These are phyloP conservation scores for Allacma fusca DNA, from an alignment of 2,888 invertebrate genomes.

Conservation along the genomic window DNA sequence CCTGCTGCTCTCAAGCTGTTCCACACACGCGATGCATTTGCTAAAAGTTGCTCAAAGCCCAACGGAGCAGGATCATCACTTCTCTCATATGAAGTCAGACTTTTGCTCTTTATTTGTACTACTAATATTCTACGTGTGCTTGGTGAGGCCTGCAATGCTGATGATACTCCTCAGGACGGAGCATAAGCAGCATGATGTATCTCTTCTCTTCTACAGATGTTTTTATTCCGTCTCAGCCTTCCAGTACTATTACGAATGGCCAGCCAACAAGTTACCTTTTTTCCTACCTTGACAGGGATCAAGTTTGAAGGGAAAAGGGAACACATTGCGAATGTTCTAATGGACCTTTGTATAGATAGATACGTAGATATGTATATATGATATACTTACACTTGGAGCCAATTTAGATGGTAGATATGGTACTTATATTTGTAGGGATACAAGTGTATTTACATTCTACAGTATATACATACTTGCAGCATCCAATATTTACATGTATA, in stretches of 20 bases:
- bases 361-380: too few relatives aligned
- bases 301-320: not conserved
- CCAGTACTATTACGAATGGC: not conserved
- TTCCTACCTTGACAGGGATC: not conserved
- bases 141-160: not conserved
- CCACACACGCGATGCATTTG: slow-evolving; percentile 19
- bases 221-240: not conserved
- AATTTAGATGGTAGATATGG: too few relatives aligned
- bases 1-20: slow-evolving; percentile 24
- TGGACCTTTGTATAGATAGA: not conserved
- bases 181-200: not conserved
- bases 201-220: not conserved
- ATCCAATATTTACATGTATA: not conserved
- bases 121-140: slow-evolving; percentile 1
- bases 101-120: not conserved
- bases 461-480: too few relatives aligned
- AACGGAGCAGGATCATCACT: not conserved
- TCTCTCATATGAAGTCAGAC: not conserved
- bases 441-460: too few relatives aligned
- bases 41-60: not conserved
- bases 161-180: not conserved
- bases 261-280: too few relatives aligned
- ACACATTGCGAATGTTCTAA: slow-evolving; percentile 12
- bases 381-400: too few relatives aligned
- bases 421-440: too few relatives aligned